Percentiles rank a stretch among this genome's conserved stretches.
phyloP scores from a whole-genome alignment of 2,113 vertebrate genomes.

The Macaca nemestrina region DNA sequence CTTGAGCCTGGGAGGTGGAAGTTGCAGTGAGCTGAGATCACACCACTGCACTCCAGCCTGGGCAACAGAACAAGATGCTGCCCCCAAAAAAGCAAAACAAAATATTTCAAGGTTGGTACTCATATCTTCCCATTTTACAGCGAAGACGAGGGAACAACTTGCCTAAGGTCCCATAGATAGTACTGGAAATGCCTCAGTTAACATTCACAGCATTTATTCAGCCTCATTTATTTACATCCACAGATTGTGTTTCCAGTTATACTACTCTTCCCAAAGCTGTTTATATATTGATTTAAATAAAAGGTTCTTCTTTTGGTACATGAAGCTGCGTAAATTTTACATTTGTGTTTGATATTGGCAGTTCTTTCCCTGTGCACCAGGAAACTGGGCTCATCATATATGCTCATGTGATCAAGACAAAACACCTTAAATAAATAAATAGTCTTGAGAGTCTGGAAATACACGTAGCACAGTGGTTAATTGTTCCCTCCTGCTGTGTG shows the following conservation, averaged over 20 bases:
- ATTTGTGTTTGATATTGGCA: neutral
- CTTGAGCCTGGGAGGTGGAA: too few relatives aligned
- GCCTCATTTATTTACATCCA: neutral
- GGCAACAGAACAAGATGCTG: too few relatives aligned
- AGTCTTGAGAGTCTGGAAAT: neutral
- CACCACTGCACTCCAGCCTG: too few relatives aligned
- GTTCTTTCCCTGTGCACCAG: neutral
- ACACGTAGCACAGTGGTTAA: accelerated
- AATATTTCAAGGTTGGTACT: accelerated
- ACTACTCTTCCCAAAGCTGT: conserved; percentile 14
- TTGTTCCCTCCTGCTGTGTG: neutral
- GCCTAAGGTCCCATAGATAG: accelerated
- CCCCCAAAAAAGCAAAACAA: too few relatives aligned
- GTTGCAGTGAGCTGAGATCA: too few relatives aligned
- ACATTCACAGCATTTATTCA: accelerated
- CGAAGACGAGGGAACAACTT: neutral
- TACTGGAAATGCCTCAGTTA: accelerated
- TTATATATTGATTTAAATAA: conserved; percentile 7
- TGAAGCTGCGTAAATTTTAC: neutral
- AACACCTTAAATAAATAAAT: neutral
- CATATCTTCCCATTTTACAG: too few relatives aligned
- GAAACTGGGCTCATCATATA: neutral
- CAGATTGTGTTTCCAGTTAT: neutral
- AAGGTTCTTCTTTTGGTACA: neutral
- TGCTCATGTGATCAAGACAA: neutral